Percentiles rank a stretch among this genome's conserved stretches.
These are phyloP conservation scores for Eolophus roseicapilla DNA, from an alignment of 2,113 vertebrate species.

Conservation along the genomic window DNA sequence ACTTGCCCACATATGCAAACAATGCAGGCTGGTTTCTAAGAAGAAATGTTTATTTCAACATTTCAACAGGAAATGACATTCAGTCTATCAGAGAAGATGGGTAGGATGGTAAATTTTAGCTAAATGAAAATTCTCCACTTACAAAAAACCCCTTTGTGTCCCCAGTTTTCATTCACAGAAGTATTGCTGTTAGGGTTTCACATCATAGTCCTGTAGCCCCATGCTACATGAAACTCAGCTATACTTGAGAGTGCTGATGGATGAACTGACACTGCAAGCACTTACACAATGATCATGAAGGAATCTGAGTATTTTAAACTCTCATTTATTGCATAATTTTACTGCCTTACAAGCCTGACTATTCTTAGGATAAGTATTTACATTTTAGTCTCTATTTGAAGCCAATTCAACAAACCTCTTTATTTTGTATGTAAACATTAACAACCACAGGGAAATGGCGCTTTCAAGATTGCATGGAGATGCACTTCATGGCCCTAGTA, in stretches of 20 bases:
- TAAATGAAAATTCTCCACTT: background rate
- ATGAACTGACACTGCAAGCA: background rate
- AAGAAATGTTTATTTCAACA: background rate
- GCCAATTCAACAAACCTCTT: background rate
- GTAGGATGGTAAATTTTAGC: background rate
- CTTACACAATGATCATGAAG: background rate
- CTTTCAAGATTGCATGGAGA: background rate
- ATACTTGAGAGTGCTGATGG: background rate
- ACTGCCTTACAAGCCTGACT: background rate
- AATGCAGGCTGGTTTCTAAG: background rate
- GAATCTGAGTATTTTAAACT: background rate
- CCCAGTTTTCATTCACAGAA: background rate
- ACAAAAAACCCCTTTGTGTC: background rate
- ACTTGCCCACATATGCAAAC: background rate
- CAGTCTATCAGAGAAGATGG: background rate
- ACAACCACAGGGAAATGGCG: background rate
- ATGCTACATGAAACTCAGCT: background rate
- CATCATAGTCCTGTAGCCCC: background rate
- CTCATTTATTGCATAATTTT: background rate
- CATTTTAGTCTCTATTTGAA: background rate
- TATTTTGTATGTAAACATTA: background rate
- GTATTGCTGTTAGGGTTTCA: background rate
- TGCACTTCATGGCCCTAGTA: background rate
- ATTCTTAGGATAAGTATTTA: background rate
- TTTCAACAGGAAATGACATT: background rate